Conservation (phyloP, 2,888 invertebrate species). For the Linnaemya tessellans region DNA sequence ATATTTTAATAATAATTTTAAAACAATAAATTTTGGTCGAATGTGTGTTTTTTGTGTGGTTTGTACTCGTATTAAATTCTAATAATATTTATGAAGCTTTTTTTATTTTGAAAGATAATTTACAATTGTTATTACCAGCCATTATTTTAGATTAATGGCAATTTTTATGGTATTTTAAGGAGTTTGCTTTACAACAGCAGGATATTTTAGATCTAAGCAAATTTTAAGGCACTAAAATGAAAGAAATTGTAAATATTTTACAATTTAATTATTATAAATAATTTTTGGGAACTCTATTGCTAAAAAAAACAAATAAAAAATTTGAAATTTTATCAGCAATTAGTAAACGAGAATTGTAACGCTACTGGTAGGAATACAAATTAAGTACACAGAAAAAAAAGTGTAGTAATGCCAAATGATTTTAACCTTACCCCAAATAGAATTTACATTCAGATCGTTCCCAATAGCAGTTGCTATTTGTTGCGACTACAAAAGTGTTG, state of each 20-base stretch:
- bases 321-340: too few species aligned
- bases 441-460: too few species aligned
- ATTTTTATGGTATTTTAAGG: conserved; percentile 30
- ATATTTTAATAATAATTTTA: conserved; percentile 36
- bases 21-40: conserved; percentile 42
- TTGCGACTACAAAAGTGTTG: too few species aligned
- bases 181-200: neutral
- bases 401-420: too few species aligned
- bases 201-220: neutral
- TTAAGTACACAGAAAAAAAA: too few species aligned
- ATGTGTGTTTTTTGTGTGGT: conserved; percentile 33
- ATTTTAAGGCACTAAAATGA: neutral
- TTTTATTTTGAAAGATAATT: conserved; percentile 74
- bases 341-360: too few species aligned
- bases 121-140: conserved; percentile 64
- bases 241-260: neutral
- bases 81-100: conserved; percentile 8
- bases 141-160: conserved; percentile 59
- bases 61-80: conserved; percentile 39
- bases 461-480: too few species aligned
- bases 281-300: neutral
- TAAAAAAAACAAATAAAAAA: too few species aligned
- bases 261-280: neutral
- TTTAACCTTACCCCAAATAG: too few species aligned
- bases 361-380: too few species aligned